A percentile compares a stretch with the other conserved stretches of the same genome.
phyloP scores from a whole-genome alignment of 2,113 vertebrate genomes.

The Bujurquina vittata region DNA sequence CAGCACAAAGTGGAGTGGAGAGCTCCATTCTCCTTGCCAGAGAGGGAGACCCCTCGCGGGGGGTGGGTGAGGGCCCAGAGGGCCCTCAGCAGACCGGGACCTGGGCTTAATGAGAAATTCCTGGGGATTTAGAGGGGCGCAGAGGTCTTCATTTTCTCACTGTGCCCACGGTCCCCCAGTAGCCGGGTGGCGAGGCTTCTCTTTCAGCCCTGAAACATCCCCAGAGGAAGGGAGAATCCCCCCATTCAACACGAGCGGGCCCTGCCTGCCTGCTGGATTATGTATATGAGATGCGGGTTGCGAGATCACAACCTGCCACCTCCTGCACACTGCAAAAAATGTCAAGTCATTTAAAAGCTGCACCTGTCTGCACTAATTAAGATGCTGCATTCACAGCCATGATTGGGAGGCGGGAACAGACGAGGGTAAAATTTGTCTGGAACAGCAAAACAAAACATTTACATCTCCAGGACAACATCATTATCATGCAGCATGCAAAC shows the following conservation, averaged over 20 bases:
- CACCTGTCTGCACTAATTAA: conserved; percentile 60
- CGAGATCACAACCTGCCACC: conserved; percentile 69
- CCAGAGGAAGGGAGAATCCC: conserved; percentile 68
- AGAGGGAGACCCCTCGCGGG: conserved; percentile 63
- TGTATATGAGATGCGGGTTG: conserved; percentile 78
- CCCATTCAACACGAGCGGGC: conserved; percentile 70
- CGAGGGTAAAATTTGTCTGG: neutral
- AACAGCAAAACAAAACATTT: conserved; percentile 5
- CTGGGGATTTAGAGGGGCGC: conserved; percentile 83
- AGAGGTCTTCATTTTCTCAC: conserved; percentile 88
- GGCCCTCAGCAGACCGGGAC: conserved; percentile 74
- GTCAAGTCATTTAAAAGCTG: conserved; percentile 65
- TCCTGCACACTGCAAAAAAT: conserved; percentile 68
- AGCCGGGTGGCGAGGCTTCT: conserved; percentile 68
- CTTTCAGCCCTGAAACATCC: conserved; percentile 73
- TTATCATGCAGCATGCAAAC: neutral
- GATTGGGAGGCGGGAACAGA: neutral
- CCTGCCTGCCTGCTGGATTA: conserved; percentile 76
- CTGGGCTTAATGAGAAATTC: conserved; percentile 85
- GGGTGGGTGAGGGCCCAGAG: conserved; percentile 59
- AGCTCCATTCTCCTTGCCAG: conserved; percentile 72
- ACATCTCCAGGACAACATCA: neutral
- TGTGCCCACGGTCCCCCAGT: conserved; percentile 75
- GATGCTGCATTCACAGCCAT: conserved; percentile 15
- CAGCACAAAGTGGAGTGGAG: conserved; percentile 76